Evolutionary conservation across 2,113 vertebrate species (phyloP).

Genomic region (Polypterus senegalus): DNA sequence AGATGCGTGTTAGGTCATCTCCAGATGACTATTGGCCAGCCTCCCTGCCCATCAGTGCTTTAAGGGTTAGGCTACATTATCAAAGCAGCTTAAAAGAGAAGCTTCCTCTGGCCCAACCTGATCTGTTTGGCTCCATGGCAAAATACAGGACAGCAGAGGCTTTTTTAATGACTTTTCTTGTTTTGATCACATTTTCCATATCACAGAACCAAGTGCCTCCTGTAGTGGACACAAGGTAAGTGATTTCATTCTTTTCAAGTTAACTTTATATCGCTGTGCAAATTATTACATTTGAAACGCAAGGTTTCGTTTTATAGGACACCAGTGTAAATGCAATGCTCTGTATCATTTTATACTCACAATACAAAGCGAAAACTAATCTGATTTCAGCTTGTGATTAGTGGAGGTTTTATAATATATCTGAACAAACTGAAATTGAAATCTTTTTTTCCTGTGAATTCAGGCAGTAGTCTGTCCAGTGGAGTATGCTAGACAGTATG

Average conservation of each 20-base stretch:
- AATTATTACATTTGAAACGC: constrained; percentile 11
- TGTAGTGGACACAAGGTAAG: constrained; percentile 57
- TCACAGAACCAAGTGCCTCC: constrained; percentile 55
- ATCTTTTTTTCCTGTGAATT: too few relatives aligned
- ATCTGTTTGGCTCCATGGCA: constrained; percentile 58
- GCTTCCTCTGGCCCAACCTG: constrained; percentile 48
- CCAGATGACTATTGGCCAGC: constrained; percentile 34
- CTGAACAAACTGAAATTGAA: too few relatives aligned
- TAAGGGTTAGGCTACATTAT: constrained; percentile 43
- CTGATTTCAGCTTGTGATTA: not conserved
- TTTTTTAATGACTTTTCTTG: constrained; percentile 40
- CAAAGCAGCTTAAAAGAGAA: constrained; percentile 62
- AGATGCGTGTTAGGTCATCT: constrained; percentile 29
- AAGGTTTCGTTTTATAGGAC: constrained; percentile 10
- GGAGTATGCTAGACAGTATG: too few relatives aligned
- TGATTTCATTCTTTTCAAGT: constrained; percentile 22
- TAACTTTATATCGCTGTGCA: constrained; percentile 7
- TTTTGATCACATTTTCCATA: constrained; percentile 37
- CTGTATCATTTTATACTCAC: constrained; percentile 3
- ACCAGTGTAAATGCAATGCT: constrained; percentile 7
- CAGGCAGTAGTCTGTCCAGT: too few relatives aligned
- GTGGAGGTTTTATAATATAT: not conserved
- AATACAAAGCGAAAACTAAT: not conserved
- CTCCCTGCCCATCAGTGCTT: constrained; percentile 37
- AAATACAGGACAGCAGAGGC: constrained; percentile 48